Base-by-base conservation (phyloP, 2,113 vertebrate genomes). In the Bujurquina vittata region DNA sequence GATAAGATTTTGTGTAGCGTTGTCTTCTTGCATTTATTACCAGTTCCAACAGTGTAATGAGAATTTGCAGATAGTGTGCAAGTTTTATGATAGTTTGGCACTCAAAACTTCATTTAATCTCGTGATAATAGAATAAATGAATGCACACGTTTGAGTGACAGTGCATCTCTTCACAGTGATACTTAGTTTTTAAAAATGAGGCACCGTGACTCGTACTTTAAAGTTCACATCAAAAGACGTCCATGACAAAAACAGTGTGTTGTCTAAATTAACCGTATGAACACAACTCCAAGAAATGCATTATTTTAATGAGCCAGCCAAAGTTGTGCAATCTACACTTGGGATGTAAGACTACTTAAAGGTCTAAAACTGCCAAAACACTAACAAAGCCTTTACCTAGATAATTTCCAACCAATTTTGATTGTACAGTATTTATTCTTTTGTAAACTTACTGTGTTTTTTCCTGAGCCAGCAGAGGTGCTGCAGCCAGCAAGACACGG, bases 401-500 rank as follows among this genome's bases (percentile, higher is more conserved):
- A 52, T 40, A 35, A 18, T 60, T 29, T 10, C 33, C 12, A 15
- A 18, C 14, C 22, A 31, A 10, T 59, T 35, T 14, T 46, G 22
- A 20, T 55, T n/a, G 8, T 35, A n/a, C 15, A 20, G 46, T 54
- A 33, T 72, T 54, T n/a, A 35, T 20, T 67, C 23, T 2, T 26
- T 37, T 65, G 61, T 63, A 46, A 59, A 87, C 94, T 93, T 82
- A 99, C 98, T 83, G 94, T 95, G 88, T 93, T 93, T 84, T 94
- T 96, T 60, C 97, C 97, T 37, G 90, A 90, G 88, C 97, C 97
- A 26, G 59, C 58, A 7, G 96, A 96, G 15, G 86, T 57, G 52
- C 89, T 94, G 89, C 97, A 99, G 10, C 98, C 97, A 33, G 97
- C 97, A 11, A 98, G 96, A 87, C 98, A 99, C 1, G 97, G 95